Evolutionary conservation across 2,888 invertebrate genomes (phyloP), one percentile per base, ranked within the genome.

Genomic region (Agrochola macilenta): DNA sequence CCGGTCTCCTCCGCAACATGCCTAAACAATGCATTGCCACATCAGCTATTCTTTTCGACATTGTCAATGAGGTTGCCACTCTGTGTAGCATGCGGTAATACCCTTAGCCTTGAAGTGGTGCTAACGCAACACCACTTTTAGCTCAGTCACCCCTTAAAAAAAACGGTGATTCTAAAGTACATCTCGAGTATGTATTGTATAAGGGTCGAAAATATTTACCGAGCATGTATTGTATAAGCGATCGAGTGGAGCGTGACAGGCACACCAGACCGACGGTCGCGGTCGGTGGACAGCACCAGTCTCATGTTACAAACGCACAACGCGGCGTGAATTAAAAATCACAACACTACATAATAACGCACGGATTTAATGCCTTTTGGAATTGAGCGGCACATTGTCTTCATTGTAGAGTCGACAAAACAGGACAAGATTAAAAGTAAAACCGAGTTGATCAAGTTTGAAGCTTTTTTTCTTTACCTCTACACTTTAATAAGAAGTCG

Each of bases 301-400:
- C 89, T 94, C 92, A 87, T 88, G 89, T 94, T 93, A 92, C 94
- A 86, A 90, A 90, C 90, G 91, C 90, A 91, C 91, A 91, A 91
- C 92, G 92, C 90, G 90, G 88, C 86, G 90, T 91, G 94, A 93
- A 93, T 94, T 91, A 93, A 93, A 94, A 92, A 92, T 87, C 80
- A 88, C 86, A 86, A 75, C 72, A 80, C 81, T 88, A 86, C 85
- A 81, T 79, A 79, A 83, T 86, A 85, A 87, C 65, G 69, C 69
- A 69, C 70, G 69, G 77, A 80, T 85, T 83, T 87, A 84, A 85
- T 83, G 64, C 81, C 87, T 83, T 85, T 76, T 86, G 35, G 76
- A 86, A 86, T 74, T 74, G 65, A 69, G 69, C 75, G 54, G 57
- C 69, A 82, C 79, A 79, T 82, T 84, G 86, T 82, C 74, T 85